These are phyloP conservation scores for Sinosuthora webbiana DNA, from an alignment of 2,113 vertebrate genomes.

Conservation along the genomic window DNA sequence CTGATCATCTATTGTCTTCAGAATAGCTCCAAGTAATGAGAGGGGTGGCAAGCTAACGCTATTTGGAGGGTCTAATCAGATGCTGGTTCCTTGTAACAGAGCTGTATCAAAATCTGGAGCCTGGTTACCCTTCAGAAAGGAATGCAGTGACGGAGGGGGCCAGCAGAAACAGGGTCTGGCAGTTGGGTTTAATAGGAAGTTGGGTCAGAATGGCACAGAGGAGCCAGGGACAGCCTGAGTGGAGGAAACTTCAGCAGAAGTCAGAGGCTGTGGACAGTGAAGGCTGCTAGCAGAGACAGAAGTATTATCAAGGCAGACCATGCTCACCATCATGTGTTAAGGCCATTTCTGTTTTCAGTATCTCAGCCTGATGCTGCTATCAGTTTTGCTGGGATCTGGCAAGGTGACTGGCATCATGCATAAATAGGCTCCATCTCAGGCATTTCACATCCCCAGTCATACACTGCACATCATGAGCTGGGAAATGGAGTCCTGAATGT, in stretches of 20 bases:
- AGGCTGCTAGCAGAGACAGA: neutral
- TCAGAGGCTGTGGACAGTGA: neutral
- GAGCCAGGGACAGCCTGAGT: neutral
- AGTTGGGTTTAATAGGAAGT: neutral
- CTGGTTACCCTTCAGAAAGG: neutral
- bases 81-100: neutral
- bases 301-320: neutral
- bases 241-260: neutral
- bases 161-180: neutral
- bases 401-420: neutral
- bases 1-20: slow-evolving; percentile 39
- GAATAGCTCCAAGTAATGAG: slow-evolving; percentile 10
- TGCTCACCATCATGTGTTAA: neutral
- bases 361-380: neutral
- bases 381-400: neutral
- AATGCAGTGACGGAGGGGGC: neutral
- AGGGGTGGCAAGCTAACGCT: slow-evolving; percentile 8
- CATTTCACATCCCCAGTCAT: neutral
- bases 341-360: neutral
- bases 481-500: neutral
- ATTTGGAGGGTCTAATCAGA: neutral
- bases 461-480: neutral
- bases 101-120: neutral
- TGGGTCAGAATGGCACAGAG: neutral
- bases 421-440: neutral